Conservation (phyloP, 2,888 invertebrate species). For the Catocala nupta region DNA sequence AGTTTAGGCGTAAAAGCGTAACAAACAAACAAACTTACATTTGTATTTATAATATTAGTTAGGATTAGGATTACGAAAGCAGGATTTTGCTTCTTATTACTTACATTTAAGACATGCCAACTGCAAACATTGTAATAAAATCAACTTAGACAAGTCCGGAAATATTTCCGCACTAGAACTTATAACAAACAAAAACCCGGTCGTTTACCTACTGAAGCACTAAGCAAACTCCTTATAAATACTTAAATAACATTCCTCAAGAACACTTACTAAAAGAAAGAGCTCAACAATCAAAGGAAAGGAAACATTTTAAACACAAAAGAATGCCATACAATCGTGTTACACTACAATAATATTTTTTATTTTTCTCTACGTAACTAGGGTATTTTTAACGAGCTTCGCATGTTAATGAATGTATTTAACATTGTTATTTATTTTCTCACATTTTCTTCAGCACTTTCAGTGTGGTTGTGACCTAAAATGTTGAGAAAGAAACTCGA, state of each 20-base stretch:
- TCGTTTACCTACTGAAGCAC: conserved; percentile 3
- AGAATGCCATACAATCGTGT: conserved; percentile 42
- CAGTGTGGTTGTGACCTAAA: conserved; percentile 40
- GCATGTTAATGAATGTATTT: conserved; percentile 56
- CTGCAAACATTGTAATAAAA: too few relatives aligned
- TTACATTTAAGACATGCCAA: too few relatives aligned
- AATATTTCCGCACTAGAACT: too few relatives aligned
- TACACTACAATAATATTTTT: conserved; percentile 45
- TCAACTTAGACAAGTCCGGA: too few relatives aligned
- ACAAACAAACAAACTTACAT: too few relatives aligned
- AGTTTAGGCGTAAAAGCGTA: too few relatives aligned
- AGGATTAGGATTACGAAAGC: too few relatives aligned
- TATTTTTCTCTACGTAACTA: conserved; percentile 26
- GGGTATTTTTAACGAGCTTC: conserved; percentile 47
- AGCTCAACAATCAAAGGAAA: conserved; percentile 24
- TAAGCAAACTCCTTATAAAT: conserved; percentile 12
- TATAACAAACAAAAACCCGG: not conserved
- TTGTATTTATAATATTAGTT: too few relatives aligned
- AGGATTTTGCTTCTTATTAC: too few relatives aligned
- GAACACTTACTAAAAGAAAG: conserved; percentile 20
- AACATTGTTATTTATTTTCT: conserved; percentile 49
- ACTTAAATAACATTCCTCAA: conserved; percentile 14
- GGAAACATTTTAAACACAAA: conserved; percentile 26
- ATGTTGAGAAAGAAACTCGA: conserved; percentile 27
- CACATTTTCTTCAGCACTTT: conserved; percentile 42